A percentile compares a stretch with the other conserved stretches of the same genome.
Evolutionary conservation across 35 echinoderm and acorn worm genomes (phyloP).

Genomic region (Strongylocentrotus purpuratus): DNA sequence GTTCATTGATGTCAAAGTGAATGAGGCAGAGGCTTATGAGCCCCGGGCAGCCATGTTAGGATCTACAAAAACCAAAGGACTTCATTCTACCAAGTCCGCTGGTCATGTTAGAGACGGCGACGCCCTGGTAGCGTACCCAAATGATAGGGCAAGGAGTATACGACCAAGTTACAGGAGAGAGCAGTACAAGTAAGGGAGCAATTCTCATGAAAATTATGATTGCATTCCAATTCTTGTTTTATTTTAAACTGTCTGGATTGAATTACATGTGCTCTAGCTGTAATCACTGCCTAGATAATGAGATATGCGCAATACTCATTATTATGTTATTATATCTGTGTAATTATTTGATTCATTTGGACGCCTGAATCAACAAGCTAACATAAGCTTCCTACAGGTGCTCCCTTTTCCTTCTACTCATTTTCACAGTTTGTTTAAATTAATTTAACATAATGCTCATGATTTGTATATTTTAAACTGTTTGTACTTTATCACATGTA

Average conservation of each 20-base stretch:
- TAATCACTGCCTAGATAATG: too few species aligned
- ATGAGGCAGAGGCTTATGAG: slow-evolving; percentile 74
- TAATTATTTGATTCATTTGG: too few species aligned
- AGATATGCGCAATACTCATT: too few species aligned
- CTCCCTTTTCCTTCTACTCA: too few species aligned
- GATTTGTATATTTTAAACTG: too few species aligned
- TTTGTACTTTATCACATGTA: too few species aligned
- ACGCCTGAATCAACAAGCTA: too few species aligned
- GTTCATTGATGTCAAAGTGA: slow-evolving; percentile 83
- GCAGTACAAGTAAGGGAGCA: slow-evolving; percentile 81
- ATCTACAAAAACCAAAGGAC: slow-evolving; percentile 69
- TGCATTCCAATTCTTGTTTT: background rate
- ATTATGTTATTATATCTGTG: too few species aligned
- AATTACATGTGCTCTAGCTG: too few species aligned
- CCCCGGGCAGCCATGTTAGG: slow-evolving; percentile 91
- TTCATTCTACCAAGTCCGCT: slow-evolving; percentile 77
- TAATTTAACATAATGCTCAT: too few species aligned
- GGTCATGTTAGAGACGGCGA: slow-evolving; percentile 57
- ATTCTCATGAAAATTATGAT: background rate
- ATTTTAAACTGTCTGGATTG: background rate
- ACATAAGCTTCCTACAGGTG: too few species aligned
- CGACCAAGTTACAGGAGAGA: slow-evolving; percentile 94
- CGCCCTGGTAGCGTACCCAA: slow-evolving; percentile 90
- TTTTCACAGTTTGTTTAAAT: too few species aligned
- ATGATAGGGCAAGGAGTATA: slow-evolving; percentile 88